Conservation (phyloP, 37 sponge, comb jelly and placozoan species). For the Chondrilla cf. caribensis region DNA sequence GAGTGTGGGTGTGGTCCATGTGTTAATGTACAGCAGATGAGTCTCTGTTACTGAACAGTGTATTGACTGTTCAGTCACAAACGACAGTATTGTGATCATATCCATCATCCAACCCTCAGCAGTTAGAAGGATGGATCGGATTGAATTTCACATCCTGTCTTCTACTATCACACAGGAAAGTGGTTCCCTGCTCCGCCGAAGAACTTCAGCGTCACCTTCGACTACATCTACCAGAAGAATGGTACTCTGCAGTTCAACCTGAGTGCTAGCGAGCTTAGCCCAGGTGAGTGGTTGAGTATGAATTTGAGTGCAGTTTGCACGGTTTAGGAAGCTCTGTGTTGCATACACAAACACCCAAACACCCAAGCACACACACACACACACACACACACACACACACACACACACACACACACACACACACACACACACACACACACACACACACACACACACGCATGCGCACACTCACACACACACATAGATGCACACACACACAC, state of each 20-base stretch:
- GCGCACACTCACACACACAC: background rate
- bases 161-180: no score
- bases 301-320: no score
- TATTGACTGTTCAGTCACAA: no score
- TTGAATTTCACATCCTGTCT: no score
- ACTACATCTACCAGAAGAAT: background rate
- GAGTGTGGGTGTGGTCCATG: background rate
- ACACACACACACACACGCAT: slow-evolving; percentile 23
- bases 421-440: slow-evolving; percentile 37
- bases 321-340: no score
- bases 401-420: slow-evolving; percentile 41
- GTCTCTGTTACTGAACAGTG: background rate
- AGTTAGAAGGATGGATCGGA: no score
- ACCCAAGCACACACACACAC: background rate
- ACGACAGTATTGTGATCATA: no score
- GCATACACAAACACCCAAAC: no score
- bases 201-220: background rate
- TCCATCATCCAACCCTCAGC: no score
- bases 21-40: background rate
- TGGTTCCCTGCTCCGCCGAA: background rate
- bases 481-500: background rate
- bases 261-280: background rate
- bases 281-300: no score
- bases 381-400: slow-evolving; percentile 4
- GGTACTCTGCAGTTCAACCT: background rate